Evolutionary conservation across 92 coral and sea anemone species (phyloP), one percentile per base, ranked within the genome.

Genomic region (Micromussa lordhowensis): DNA sequence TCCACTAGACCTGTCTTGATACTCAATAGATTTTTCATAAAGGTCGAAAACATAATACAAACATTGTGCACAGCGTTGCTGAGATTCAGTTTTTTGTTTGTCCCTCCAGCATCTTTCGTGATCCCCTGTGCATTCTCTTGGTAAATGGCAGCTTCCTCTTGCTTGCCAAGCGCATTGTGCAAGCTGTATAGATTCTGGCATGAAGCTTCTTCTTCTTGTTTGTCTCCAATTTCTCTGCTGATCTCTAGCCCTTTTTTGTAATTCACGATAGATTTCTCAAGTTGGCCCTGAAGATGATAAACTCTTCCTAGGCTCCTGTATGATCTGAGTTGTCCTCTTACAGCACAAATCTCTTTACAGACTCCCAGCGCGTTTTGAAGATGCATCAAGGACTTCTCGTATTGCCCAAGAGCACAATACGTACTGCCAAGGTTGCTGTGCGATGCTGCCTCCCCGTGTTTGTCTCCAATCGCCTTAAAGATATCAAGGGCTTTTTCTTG

Each of bases 391-490:
- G 83, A 73, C 36, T 81, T 73, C n/a, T 75, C 75, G 30, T 82
- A 58, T 63, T 88, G 74, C 24, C 80, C 77, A 61, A 75, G 74
- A 35, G 55, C 40, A 36, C 24, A 53, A 17, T 22, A 74, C 30
- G 36, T 59, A 29, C 13, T 57, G 2, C 88, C 88, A 75, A 85
- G 82, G 38, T 85, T 85, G 88, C 24, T 64, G 22, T n/a, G 35
- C 21, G 88, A 75, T 28, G 24, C 72, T 59, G 81, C 74, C 58
- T 81, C 88, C 10, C 74, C 91, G 18, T 82, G 26, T 75, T 53
- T 82, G 73, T 80, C 87, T 44, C 91, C 87, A 80, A 73, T 81
- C 57, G 68, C 87, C 57, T 72, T 38, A n/a, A 82, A 82, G 81
- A 80, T 88, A 40, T 7, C 64, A 15, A 88, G 80, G 3, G 70